Percentiles rank a stretch among this genome's conserved stretches.
Conservation (phyloP, 2,797 vertebrate genomes). For the Girardinus metallicus region DNA sequence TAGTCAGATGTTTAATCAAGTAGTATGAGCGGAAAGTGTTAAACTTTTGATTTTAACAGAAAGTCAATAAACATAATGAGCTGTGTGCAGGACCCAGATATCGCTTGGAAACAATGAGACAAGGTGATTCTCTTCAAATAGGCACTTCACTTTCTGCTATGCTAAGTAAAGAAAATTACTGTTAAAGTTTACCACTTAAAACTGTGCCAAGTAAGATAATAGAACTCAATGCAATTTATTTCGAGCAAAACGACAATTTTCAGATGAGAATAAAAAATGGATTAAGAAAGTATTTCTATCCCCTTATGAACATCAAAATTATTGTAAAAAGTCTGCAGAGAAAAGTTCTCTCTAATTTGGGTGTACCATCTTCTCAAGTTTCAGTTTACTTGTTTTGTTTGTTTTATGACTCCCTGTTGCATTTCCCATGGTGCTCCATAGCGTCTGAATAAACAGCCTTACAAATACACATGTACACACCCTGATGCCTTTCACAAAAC, state of each 20-base stretch:
- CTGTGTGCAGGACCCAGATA: neutral
- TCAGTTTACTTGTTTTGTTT: slow-evolving; percentile 42
- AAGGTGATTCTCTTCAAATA: neutral
- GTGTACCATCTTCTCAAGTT: slow-evolving; percentile 30
- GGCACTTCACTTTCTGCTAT: neutral
- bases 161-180: neutral
- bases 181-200: neutral
- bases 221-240: neutral
- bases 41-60: no score
- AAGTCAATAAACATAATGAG: neutral
- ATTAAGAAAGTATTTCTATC: neutral
- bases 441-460: slow-evolving; percentile 59
- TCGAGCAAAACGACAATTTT: neutral
- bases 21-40: no score
- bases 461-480: slow-evolving; percentile 66
- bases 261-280: neutral
- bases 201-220: neutral
- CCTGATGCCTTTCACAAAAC: slow-evolving; percentile 71
- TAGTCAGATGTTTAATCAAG: neutral
- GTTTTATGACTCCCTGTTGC: slow-evolving; percentile 57
- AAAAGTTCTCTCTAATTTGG: slow-evolving; percentile 20
- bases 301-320: neutral
- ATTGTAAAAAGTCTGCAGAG: neutral
- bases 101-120: neutral
- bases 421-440: slow-evolving; percentile 63